These are phyloP conservation scores for Anguilla anguilla DNA, from an alignment of 2,797 vertebrate species.

Conservation along the genomic window DNA sequence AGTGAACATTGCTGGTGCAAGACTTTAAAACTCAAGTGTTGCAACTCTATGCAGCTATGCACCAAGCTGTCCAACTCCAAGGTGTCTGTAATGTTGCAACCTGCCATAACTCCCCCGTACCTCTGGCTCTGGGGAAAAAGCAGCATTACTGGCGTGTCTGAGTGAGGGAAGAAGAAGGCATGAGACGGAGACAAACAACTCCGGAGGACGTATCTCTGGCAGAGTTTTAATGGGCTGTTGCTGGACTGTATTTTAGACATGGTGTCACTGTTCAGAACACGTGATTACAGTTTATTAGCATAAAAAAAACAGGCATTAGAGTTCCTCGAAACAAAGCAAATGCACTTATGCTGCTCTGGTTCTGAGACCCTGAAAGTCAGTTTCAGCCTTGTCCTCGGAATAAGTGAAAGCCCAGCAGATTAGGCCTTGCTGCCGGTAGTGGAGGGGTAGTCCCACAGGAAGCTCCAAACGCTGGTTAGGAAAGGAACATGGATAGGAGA, in stretches of 20 bases:
- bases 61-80: neutral
- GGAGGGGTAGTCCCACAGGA: neutral
- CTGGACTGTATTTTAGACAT: neutral
- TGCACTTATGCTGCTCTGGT: conserved; percentile 12
- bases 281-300: conserved; percentile 58
- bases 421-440: neutral
- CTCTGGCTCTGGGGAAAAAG: neutral
- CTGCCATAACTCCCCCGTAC: neutral
- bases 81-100: neutral
- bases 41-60: neutral
- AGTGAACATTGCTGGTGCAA: neutral
- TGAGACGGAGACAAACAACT: neutral
- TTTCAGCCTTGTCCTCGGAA: conserved; percentile 17
- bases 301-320: conserved; percentile 32
- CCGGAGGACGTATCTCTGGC: neutral
- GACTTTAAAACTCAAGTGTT: neutral
- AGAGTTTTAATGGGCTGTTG: conserved; percentile 12
- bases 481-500: conserved; percentile 2
- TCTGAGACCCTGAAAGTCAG: conserved; percentile 14
- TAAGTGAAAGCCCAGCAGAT: neutral
- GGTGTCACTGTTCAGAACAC: conserved; percentile 26
- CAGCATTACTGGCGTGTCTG: neutral
- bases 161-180: neutral
- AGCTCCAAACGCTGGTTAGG: neutral
- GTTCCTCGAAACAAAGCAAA: neutral